Base-by-base conservation (phyloP, 1,140 invertebrate genomes). In the Lithobius niger region DNA sequence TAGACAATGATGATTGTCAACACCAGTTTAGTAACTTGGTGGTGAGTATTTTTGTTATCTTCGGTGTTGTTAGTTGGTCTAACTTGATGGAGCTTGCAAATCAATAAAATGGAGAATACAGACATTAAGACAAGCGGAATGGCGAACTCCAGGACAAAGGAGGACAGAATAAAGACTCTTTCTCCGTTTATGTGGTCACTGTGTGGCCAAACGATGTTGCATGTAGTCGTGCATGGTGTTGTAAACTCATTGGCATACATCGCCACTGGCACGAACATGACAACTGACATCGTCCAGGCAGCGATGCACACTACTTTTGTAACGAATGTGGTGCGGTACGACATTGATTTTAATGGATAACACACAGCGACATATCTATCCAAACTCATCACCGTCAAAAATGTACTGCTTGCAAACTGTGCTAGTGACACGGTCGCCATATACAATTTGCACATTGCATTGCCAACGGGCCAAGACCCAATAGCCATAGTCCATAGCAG, bases 351-450 rank as follows among this genome's bases (percentile, higher is more conserved):
- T 48, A 97, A 94, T 0, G 93, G 91, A 74, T 97, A 92, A 64
- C 93, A 97, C 0, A 97, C 93, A 0, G 92, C 91, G 19, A 97
- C 82, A 69, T 95, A 97, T n/a, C 94, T 76, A 70, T 97, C 94
- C 0, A 88, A 90, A 56, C 87, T 90, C 90, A 97, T 94, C 28
- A 96, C 91, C 52, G 90, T 86, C 15, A 97, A 73, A 62, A 95
- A 89, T 55, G 96, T 87, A 44, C 87, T 90, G 60, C 87, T 90
- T 0, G 92, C 94, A 65, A 97, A 96, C 68, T 96, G 90, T 64
- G 95, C 97, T 47, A 97, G 90, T 25, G 88, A 91, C 0, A 90
- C 95, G 0, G 85, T 84, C 10, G 88, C 90, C 82, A 95, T 87
- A 69, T 92, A 95, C 0, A 82, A 55, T 66, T 96, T 96, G 72